A percentile compares a stretch with the other conserved stretches of the same genome.
Conservation (phyloP, 2,113 vertebrate species). For the zebrafish (Danio rerio) region GRCz12tu NC_133198.1:41595501-41596000, state of each 20-base stretch:
- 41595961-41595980: constrained; percentile 99
- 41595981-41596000: constrained; percentile 97
- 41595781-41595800: constrained; percentile 70
- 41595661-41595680: constrained; percentile 68
- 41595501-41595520: neutral
- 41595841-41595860: constrained; percentile 59
- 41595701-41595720: constrained; percentile 60
- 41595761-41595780: constrained; percentile 72
- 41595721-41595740: constrained; percentile 63
- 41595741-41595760: constrained; percentile 75
- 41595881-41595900: constrained; percentile 5
- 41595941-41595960: constrained; percentile 90
- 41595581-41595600: neutral
- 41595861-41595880: constrained; percentile 67
- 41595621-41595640: constrained; percentile 18
- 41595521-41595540: neutral
- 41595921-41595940: constrained; percentile 70
- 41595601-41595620: neutral
- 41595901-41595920: constrained; percentile 48
- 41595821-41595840: constrained; percentile 64
- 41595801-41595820: constrained; percentile 70
- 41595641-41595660: constrained; percentile 54
- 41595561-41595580: neutral
- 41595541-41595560: neutral
- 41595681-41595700: constrained; percentile 67